Conservation (phyloP, 2,797 vertebrate genomes). For the Sebastes itinus region DNA sequence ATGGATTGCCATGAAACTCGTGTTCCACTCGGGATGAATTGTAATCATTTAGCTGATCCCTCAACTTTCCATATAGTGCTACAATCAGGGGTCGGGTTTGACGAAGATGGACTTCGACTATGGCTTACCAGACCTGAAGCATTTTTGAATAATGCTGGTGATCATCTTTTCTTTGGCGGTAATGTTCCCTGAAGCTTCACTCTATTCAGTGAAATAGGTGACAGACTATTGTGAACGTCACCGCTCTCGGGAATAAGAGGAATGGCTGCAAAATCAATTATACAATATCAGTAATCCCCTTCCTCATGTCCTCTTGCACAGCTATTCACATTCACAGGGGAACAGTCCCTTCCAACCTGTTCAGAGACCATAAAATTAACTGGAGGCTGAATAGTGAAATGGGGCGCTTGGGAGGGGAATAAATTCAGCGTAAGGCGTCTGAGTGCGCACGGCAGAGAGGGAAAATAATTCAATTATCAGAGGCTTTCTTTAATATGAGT, state of each 20-base stretch:
- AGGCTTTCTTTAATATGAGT: conserved; percentile 62
- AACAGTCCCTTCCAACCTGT: conserved; percentile 50
- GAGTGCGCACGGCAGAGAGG: conserved; percentile 36
- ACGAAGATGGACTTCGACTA: not conserved
- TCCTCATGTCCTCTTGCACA: conserved; percentile 2
- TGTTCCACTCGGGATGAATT: not conserved
- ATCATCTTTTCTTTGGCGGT: not conserved
- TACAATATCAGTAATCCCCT: conserved; percentile 27
- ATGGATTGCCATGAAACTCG: not conserved
- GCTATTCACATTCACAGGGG: conserved; percentile 38
- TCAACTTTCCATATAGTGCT: not conserved
- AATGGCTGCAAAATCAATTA: conserved; percentile 61
- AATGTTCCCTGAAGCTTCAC: not conserved
- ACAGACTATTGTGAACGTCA: conserved; percentile 17
- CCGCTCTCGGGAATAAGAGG: conserved; percentile 28
- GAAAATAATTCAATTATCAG: conserved; percentile 68
- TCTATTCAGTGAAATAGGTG: conserved; percentile 3
- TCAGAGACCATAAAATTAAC: conserved; percentile 70
- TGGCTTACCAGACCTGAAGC: not conserved
- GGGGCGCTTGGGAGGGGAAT: conserved; percentile 41
- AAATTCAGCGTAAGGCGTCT: conserved; percentile 37
- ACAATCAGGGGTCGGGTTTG: not conserved
- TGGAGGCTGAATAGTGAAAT: conserved; percentile 57
- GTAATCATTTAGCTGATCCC: not conserved
- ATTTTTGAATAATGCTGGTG: not conserved